A percentile compares a stretch with the other conserved stretches of the same genome.
These are phyloP conservation scores for Choreutis nemorana DNA, from an alignment of 2,888 invertebrate genomes.

Conservation along the genomic window DNA sequence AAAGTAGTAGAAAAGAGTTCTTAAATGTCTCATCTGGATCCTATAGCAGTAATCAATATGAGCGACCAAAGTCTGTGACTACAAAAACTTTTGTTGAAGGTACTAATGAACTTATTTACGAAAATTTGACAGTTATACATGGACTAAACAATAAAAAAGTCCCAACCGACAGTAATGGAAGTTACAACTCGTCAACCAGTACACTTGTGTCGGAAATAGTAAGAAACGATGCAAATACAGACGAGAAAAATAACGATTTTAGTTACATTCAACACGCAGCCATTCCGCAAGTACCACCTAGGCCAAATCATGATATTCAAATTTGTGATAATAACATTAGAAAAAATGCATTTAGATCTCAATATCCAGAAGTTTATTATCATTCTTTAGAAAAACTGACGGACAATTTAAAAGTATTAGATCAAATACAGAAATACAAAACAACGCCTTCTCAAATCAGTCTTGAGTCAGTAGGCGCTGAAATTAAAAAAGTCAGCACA, in stretches of 20 bases:
- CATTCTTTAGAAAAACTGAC: constrained; percentile 46
- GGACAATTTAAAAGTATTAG: constrained; percentile 32
- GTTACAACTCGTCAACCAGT: constrained; percentile 45
- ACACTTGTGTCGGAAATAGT: constrained; percentile 44
- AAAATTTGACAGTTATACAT: constrained; percentile 34
- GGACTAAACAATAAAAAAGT: constrained; percentile 20
- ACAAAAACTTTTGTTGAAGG: constrained; percentile 15
- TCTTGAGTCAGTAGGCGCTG: constrained; percentile 51
- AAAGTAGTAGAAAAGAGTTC: constrained; percentile 16
- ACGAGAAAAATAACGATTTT: background rate
- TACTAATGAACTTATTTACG: constrained; percentile 42
- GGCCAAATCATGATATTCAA: constrained; percentile 30
- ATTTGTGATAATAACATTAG: too few species aligned
- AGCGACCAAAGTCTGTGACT: constrained; percentile 31
- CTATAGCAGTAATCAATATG: constrained; percentile 36
- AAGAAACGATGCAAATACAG: constrained; percentile 1
- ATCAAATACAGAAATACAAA: constrained; percentile 40
- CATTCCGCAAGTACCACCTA: constrained; percentile 23
- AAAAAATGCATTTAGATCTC: too few species aligned
- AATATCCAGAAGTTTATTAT: constrained; percentile 48
- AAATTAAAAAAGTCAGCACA: constrained; percentile 55
- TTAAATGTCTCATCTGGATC: constrained; percentile 14
- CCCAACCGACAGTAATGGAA: constrained; percentile 23
- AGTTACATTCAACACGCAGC: constrained; percentile 15
- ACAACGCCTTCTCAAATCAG: constrained; percentile 31